These are phyloP conservation scores for Scaptomyza parva DNA, from an alignment of 2,888 invertebrate genomes.

Conservation along the genomic window DNA sequence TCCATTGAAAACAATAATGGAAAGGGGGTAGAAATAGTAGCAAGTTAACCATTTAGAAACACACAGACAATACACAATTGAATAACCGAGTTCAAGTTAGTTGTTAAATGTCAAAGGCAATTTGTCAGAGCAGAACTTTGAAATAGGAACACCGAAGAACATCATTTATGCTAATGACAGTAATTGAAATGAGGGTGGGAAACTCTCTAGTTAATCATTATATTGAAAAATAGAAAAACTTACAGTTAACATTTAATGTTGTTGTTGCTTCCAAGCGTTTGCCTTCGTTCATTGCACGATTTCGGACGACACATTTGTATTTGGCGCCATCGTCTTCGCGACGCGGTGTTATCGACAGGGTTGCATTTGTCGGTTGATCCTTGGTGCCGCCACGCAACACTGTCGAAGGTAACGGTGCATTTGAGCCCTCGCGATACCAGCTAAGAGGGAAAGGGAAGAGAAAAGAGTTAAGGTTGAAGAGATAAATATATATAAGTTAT, in stretches of 20 bases:
- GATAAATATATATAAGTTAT: no score
- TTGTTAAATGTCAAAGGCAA: conserved; percentile 29
- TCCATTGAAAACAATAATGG: conserved; percentile 12
- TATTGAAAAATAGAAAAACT: conserved; percentile 85
- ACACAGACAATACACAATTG: conserved; percentile 3
- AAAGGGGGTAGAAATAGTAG: conserved; percentile 7
- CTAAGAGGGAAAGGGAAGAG: conserved; percentile 79
- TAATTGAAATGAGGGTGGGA: neutral
- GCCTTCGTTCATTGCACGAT: conserved; percentile 93
- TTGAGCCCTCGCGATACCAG: conserved; percentile 93
- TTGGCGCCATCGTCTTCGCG: conserved; percentile 94
- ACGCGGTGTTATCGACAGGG: conserved; percentile 90
- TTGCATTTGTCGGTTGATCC: conserved; percentile 90
- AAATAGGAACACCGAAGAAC: neutral
- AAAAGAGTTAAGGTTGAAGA: neutral
- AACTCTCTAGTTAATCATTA: no score
- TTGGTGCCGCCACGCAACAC: conserved; percentile 90
- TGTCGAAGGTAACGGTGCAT: conserved; percentile 89
- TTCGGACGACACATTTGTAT: conserved; percentile 94
- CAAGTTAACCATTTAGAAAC: conserved; percentile 18
- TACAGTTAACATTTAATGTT: conserved; percentile 94
- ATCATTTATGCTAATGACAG: neutral
- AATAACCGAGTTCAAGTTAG: conserved; percentile 16
- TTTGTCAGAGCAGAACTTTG: conserved; percentile 25
- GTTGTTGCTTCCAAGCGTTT: conserved; percentile 92